A percentile compares a stretch with the other conserved stretches of the same genome.
Conservation (phyloP, 2,113 vertebrate species). For the Tetrax tetrax region DNA sequence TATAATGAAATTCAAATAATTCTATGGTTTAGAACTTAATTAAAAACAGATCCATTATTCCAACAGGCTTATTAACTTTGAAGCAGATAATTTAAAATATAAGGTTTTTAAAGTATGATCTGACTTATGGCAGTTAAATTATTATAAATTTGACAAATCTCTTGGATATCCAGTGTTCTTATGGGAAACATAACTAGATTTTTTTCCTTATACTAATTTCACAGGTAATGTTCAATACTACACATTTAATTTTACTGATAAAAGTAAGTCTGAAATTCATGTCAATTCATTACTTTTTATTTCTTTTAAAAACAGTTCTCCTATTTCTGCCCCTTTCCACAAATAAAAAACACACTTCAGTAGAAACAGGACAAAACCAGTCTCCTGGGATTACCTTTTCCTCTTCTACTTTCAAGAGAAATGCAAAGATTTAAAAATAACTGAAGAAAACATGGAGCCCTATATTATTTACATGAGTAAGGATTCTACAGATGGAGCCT, state of each 20-base stretch:
- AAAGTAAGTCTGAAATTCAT: background rate
- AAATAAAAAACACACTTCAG: background rate
- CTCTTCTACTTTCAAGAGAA: background rate
- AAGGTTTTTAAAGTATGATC: background rate
- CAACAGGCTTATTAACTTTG: background rate
- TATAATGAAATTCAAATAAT: constrained; percentile 65
- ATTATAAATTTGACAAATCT: background rate
- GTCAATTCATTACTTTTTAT: background rate
- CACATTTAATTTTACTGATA: background rate
- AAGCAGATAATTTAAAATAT: background rate
- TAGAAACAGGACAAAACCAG: background rate
- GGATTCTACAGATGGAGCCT: background rate
- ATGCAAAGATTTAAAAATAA: background rate
- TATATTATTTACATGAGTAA: background rate
- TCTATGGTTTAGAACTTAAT: background rate
- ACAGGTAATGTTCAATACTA: background rate
- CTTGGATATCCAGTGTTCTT: background rate
- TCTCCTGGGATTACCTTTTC: background rate
- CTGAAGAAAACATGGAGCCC: background rate
- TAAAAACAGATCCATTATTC: background rate
- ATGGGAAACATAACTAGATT: background rate
- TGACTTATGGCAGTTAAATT: constrained; percentile 25
- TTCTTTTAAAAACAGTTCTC: background rate
- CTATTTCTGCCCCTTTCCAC: background rate
- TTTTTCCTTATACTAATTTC: background rate